These are phyloP conservation scores for Synanceia verrucosa DNA, from an alignment of 2,797 vertebrate species.

Conservation along the genomic window DNA sequence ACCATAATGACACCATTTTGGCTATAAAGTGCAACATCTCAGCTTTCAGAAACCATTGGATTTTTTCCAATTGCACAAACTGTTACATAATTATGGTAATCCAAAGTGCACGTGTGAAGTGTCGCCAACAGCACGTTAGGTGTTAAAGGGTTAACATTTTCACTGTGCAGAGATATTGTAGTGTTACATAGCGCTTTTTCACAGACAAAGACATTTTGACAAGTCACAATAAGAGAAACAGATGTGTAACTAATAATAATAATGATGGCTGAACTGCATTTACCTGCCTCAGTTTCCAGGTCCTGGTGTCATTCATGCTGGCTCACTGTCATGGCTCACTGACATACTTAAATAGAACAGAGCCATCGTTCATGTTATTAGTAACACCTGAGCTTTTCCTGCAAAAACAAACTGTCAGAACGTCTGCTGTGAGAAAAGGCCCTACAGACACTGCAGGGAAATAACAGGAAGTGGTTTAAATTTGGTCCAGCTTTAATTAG, in stretches of 20 bases:
- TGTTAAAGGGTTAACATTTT: neutral
- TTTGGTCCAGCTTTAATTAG: conserved; percentile 44
- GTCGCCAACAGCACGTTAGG: too few species aligned
- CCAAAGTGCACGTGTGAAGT: too few species aligned
- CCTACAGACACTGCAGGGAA: neutral
- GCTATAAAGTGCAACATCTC: too few species aligned
- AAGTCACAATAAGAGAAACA: neutral
- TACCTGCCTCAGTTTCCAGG: conserved; percentile 1
- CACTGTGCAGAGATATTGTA: neutral
- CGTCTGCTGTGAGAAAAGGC: conserved; percentile 1
- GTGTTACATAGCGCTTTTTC: neutral
- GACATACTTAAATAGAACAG: neutral
- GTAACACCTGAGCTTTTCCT: conserved; percentile 2
- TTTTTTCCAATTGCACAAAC: too few species aligned
- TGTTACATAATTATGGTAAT: too few species aligned
- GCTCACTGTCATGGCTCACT: neutral
- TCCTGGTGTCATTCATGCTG: neutral
- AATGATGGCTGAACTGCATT: neutral
- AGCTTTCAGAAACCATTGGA: too few species aligned
- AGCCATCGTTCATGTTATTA: neutral
- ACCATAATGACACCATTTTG: too few species aligned
- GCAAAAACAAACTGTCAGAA: conserved; percentile 13
- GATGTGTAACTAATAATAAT: neutral
- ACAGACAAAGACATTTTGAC: neutral
- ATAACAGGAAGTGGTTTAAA: conserved; percentile 19